Percentiles rank a stretch among this genome's conserved stretches.
Conservation (phyloP, 2,888 invertebrate genomes). For the Aspidiotus rigidus region DNA sequence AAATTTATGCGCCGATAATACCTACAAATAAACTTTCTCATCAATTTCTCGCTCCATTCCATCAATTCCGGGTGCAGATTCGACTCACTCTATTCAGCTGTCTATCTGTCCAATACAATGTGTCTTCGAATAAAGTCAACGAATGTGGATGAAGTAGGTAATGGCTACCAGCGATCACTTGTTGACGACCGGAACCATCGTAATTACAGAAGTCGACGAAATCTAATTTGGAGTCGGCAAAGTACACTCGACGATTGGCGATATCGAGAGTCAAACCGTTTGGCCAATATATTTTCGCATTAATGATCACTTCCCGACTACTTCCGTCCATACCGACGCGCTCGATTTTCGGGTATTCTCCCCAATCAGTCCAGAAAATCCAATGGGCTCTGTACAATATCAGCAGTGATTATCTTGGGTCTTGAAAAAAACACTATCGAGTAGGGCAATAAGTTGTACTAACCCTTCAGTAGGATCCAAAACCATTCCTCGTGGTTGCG, state of each 20-base stretch:
- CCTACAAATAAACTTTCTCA: constrained; percentile 34
- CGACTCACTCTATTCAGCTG: constrained; percentile 70
- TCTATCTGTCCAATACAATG: constrained; percentile 91
- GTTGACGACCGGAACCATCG: constrained; percentile 81
- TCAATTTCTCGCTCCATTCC: not conserved
- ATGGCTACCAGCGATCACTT: constrained; percentile 78
- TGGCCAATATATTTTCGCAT: constrained; percentile 95
- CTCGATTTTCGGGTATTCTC: constrained; percentile 91
- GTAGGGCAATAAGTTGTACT: constrained; percentile 37
- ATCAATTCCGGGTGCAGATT: too few species aligned
- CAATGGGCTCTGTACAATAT: constrained; percentile 49
- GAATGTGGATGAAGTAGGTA: constrained; percentile 93
- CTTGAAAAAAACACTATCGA: not conserved
- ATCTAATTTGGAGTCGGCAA: constrained; percentile 93
- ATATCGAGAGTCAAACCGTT: constrained; percentile 94
- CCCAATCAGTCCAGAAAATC: constrained; percentile 99
- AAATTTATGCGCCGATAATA: constrained; percentile 80
- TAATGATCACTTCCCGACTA: constrained; percentile 71
- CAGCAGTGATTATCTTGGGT: too few species aligned
- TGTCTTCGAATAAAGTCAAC: constrained; percentile 88
- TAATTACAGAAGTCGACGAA: constrained; percentile 97
- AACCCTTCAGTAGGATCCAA: constrained; percentile 81
- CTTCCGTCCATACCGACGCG: constrained; percentile 93
- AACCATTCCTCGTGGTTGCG: constrained; percentile 92
- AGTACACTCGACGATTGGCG: constrained; percentile 85